phyloP scores from a whole-genome alignment of 2,797 vertebrate genomes.

The Sebastes diaconus region DNA sequence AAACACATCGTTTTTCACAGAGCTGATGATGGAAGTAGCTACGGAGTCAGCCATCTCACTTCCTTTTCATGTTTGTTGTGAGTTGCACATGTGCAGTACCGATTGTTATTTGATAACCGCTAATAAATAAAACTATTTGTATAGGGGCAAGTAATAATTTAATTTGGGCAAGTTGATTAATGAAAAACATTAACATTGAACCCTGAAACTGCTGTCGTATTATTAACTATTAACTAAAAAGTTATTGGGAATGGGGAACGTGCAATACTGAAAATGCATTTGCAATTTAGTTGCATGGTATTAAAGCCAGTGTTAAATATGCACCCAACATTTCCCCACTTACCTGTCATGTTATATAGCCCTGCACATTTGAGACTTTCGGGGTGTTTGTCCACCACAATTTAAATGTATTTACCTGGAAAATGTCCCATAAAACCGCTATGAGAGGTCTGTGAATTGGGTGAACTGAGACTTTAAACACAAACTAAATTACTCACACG shows the following conservation, averaged over 20 bases:
- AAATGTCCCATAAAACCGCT: not conserved
- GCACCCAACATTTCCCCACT: no score
- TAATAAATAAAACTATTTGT: no score
- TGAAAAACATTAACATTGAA: no score
- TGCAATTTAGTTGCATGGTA: not conserved
- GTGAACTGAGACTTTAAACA: not conserved
- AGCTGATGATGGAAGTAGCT: no score
- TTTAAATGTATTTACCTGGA: not conserved
- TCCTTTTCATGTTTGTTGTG: no score
- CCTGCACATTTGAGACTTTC: not conserved
- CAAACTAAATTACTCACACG: not conserved
- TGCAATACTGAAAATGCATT: not conserved
- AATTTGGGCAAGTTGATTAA: no score
- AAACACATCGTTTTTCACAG: not conserved
- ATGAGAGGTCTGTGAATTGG: not conserved
- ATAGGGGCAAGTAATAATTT: no score
- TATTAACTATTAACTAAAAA: no score
- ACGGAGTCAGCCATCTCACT: no score
- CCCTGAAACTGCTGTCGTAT: not conserved
- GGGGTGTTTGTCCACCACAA: not conserved
- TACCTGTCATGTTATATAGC: not conserved
- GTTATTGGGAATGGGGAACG: no score
- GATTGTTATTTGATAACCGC: no score
- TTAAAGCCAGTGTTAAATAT: not conserved
- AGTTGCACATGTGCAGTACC: no score